phyloP scores from a whole-genome alignment of 1,140 invertebrate genomes.

The Apis dorsata region DNA sequence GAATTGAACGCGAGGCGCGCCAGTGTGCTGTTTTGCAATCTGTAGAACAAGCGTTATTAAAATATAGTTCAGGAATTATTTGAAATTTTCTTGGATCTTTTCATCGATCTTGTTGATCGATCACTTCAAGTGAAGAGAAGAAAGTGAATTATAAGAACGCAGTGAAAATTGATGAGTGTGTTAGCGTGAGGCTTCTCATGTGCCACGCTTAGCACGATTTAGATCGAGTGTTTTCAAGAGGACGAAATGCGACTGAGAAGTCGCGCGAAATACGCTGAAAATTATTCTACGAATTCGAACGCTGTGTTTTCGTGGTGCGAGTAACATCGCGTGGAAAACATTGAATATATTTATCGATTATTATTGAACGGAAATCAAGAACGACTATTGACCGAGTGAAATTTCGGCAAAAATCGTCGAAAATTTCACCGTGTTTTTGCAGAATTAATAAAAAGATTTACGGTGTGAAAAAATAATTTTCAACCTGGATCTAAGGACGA shows the following conservation, averaged over 20 bases:
- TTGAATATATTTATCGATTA: accelerated
- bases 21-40: not conserved
- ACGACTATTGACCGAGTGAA: too few species aligned
- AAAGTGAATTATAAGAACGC: not conserved
- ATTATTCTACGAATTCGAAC: not conserved
- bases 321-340: not conserved
- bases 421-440: not conserved
- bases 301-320: not conserved
- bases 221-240: not conserved
- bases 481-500: constrained; percentile 56
- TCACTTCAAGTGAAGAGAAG: not conserved
- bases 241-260: not conserved
- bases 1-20: not conserved
- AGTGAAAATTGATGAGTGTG: constrained; percentile 17
- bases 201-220: not conserved
- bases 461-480: not conserved
- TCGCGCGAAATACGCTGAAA: not conserved
- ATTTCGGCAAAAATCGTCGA: too few species aligned
- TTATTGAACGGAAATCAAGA: too few species aligned
- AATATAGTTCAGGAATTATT: not conserved
- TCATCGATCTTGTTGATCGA: not conserved
- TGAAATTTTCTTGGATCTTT: too few species aligned
- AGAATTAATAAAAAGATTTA: not conserved
- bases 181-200: not conserved
- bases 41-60: not conserved